phyloP scores from a whole-genome alignment of 2,113 vertebrate genomes.

The Platichthys flesus region DNA sequence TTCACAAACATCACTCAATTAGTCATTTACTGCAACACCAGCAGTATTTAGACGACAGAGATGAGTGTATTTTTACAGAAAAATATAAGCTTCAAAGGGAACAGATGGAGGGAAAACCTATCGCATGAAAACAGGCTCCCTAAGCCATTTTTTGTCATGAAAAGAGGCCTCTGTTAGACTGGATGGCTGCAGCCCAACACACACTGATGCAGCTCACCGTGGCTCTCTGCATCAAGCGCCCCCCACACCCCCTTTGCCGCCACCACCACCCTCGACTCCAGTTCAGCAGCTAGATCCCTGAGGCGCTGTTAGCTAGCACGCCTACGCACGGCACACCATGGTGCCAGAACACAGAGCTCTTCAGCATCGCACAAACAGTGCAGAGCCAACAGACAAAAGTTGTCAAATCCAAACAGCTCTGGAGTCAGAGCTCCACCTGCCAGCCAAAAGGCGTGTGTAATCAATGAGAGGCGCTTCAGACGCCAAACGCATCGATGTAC shows the following conservation, averaged over 20 bases:
- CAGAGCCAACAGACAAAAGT: constrained; percentile 64
- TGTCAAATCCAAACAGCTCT: constrained; percentile 52
- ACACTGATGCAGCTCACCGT: constrained; percentile 46
- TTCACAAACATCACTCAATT: constrained; percentile 42
- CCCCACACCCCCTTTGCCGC: constrained; percentile 11
- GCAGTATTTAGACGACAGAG: constrained; percentile 28
- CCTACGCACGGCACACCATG: constrained; percentile 70
- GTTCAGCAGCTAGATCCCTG: constrained; percentile 67
- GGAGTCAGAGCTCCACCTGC: constrained; percentile 51
- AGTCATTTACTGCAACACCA: constrained; percentile 46
- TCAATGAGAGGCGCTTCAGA: constrained; percentile 22
- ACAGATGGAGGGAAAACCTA: constrained; percentile 59
- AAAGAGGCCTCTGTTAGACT: constrained; percentile 62
- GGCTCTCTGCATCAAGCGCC: constrained; percentile 42
- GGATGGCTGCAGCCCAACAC: constrained; percentile 54
- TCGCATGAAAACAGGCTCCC: constrained; percentile 60
- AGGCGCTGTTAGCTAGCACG: constrained; percentile 66
- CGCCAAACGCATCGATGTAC: not conserved
- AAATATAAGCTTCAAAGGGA: constrained; percentile 53
- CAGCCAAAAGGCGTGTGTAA: constrained; percentile 33
- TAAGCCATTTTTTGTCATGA: constrained; percentile 48
- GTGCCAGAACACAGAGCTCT: constrained; percentile 69
- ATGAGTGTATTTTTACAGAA: constrained; percentile 33
- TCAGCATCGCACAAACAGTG: constrained; percentile 56
- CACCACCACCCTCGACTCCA: constrained; percentile 54